phyloP scores from a whole-genome alignment of 2,113 vertebrate genomes.

The Eurypyga helias region DNA sequence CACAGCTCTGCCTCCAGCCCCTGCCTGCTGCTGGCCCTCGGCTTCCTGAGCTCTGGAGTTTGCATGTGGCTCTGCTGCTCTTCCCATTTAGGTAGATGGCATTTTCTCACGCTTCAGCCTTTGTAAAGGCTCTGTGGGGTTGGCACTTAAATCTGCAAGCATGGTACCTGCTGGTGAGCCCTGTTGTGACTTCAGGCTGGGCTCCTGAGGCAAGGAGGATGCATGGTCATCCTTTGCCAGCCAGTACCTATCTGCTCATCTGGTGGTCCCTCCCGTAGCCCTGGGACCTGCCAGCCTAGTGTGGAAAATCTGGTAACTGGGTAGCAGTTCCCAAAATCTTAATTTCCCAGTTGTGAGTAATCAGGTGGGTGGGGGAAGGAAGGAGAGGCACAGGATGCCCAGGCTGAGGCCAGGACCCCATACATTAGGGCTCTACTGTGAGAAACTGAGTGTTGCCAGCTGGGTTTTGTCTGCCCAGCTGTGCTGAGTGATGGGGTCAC shows the following conservation, averaged over 20 bases:
- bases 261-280: not conserved
- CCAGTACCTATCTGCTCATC: not conserved
- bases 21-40: fast-evolving
- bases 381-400: not conserved
- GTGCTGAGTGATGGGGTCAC: not conserved
- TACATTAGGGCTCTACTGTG: not conserved
- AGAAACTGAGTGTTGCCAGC: not conserved
- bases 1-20: fast-evolving
- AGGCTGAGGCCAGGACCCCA: not conserved
- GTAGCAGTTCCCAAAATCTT: not conserved
- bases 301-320: not conserved
- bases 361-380: not conserved
- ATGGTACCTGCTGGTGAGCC: not conserved
- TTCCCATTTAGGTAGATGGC: not conserved
- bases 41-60: not conserved
- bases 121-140: not conserved
- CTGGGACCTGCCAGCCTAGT: not conserved
- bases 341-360: not conserved
- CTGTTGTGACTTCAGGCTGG: not conserved
- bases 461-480: not conserved
- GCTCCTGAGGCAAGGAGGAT: not conserved
- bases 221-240: not conserved
- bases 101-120: not conserved
- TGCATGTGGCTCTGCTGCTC: not conserved
- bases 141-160: not conserved